Evolutionary conservation across 2,113 vertebrate species (phyloP).

Genomic region (Mus spicilegus): DNA sequence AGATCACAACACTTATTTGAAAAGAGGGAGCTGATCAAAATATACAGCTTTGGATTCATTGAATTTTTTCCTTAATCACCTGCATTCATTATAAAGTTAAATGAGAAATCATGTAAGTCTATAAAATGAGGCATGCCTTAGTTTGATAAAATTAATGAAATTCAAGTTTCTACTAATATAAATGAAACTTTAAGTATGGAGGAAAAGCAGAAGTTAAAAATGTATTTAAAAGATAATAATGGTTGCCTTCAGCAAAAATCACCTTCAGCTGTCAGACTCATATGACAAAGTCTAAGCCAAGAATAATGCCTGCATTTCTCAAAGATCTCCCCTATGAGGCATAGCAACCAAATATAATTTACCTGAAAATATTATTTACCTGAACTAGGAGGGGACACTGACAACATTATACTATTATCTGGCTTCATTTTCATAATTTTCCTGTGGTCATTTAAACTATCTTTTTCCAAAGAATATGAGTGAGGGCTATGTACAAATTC

Average conservation of each 20-base stretch:
- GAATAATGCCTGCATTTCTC: not conserved
- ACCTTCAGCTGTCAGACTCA: not conserved
- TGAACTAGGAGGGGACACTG: not conserved
- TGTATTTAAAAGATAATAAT: not conserved
- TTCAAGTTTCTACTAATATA: not conserved
- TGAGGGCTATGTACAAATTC: not conserved
- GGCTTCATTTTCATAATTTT: not conserved
- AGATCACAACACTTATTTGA: slow-evolving; percentile 20
- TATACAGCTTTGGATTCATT: slow-evolving; percentile 53
- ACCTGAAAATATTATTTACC: not conserved
- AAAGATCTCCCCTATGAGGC: not conserved
- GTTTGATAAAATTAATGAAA: slow-evolving; percentile 34
- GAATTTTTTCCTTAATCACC: slow-evolving; percentile 8
- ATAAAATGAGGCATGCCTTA: not conserved
- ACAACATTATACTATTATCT: not conserved
- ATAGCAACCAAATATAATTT: not conserved
- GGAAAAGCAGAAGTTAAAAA: not conserved
- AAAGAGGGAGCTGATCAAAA: slow-evolving; percentile 45
- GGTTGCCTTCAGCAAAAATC: not conserved
- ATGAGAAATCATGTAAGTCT: slow-evolving; percentile 42
- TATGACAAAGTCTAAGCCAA: not conserved
- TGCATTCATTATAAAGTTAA: slow-evolving; percentile 54
- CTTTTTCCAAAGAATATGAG: not conserved
- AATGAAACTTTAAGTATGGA: not conserved
- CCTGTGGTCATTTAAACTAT: not conserved